Base-by-base conservation (phyloP, 2,888 invertebrate genomes). In the Patella depressa region DNA sequence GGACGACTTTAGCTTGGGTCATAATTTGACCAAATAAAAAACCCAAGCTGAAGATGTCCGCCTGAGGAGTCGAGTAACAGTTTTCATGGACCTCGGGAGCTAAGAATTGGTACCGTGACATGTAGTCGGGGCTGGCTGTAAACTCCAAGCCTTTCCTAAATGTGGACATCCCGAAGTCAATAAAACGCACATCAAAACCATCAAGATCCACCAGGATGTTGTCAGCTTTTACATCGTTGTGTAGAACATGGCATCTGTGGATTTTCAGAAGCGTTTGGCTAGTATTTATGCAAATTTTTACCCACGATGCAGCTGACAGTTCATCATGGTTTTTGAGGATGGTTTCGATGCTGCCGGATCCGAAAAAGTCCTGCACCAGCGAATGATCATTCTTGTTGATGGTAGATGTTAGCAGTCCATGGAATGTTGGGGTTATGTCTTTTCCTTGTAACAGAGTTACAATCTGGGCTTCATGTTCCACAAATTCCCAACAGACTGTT, bases 131-230 rank as follows among this genome's bases (percentile, higher is more conserved):
- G 3, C 77, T 77, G 24, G 77, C 77, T 34, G 77, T 78, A 75
- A 81, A 81, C 71, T 77, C 77, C 45, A 81, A 73, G 1, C 81
- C 81, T 75, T 81, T 78, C 76, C 78, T 77, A 74, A 78, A 81
- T 19, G 81, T 80, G 72, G 81, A 79, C 80, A 81, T 80, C 77
- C 81, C 81, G 34, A 81, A 72, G 34, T 81, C 81, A 12, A 81
- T 81, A 73, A 80, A 81, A 29, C 80, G 77, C 29, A 81, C 80
- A 14, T 65, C 24, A 1, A 65, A 19, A 65, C 12, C 24, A 65
- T 65, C 14, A 2, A 65, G 24, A 24, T 65, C 14, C 11, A 65
- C 65, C 24, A 65, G 24, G 24, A 65, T 65, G 24, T 65, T 65
- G 24, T 65, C 65, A 24, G 80, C 80, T 72, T 82, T 82, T 45